Conservation (phyloP, 64 coral and sea anemone genomes). For the Montipora cactus region DNA sequence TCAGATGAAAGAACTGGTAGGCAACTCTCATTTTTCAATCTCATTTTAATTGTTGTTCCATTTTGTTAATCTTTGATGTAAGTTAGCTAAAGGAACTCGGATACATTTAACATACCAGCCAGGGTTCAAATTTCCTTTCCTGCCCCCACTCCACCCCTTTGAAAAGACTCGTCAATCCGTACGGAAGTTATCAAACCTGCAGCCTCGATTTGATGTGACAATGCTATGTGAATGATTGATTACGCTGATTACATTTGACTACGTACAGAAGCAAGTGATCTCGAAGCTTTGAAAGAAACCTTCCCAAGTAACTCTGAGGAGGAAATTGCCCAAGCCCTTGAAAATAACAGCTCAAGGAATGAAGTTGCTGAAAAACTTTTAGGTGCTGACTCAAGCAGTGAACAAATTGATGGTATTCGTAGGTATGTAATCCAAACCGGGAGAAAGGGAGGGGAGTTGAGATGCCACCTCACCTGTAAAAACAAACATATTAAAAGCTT, state of each 20-base stretch:
- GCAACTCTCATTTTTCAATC: constrained; percentile 7
- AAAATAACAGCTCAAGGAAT: constrained; percentile 36
- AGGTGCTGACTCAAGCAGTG: neutral
- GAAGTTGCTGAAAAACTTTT: constrained; percentile 32
- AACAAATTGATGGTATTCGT: neutral
- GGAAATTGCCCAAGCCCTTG: constrained; percentile 30
- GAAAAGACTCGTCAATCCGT: neutral
- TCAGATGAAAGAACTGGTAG: constrained; percentile 19
- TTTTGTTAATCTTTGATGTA: constrained; percentile 10
- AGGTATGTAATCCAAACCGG: constrained; percentile 7
- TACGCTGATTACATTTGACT: constrained; percentile 11
- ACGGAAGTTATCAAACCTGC: neutral
- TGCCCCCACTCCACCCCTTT: neutral
- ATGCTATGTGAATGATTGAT: neutral
- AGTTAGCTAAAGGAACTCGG: constrained; percentile 8
- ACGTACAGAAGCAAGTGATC: neutral
- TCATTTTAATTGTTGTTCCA: neutral
- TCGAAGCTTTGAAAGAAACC: neutral
- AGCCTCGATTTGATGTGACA: constrained; percentile 14
- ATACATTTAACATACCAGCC: neutral
- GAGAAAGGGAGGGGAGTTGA: constrained; percentile 3
- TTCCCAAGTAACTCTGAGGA: constrained; percentile 41
- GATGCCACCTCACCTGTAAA: constrained; percentile 1
- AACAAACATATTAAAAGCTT: constrained; percentile 1
- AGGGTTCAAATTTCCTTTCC: neutral